Evolutionary conservation across 2,113 vertebrate species (phyloP), one percentile per base, ranked within the genome.

Genomic region (Corapipo altera): DNA sequence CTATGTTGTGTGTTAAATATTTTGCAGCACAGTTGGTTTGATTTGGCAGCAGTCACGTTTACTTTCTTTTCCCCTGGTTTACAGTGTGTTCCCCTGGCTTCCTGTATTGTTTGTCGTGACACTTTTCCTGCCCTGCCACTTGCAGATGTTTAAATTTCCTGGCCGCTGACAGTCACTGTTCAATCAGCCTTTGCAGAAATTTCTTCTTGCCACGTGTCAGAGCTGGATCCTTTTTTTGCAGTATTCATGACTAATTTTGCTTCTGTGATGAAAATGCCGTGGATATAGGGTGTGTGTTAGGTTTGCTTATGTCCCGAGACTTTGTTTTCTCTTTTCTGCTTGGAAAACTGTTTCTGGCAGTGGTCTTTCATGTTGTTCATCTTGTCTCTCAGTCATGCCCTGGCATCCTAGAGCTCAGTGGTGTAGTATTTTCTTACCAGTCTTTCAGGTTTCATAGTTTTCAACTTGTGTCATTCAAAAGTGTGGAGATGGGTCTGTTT

Each of bases 31-130:
- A 46, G 15, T 91, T 94, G 90, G n/a, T 65, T 97, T 94, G 41
- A 75, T 92, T 96, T 79, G 76, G 18, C 65, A 94, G 57, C 65
- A 82, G 33, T 94, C 90, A 70, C 9, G 2, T 86, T 93, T 91
- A 54, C 62, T 88, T 83, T 77, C 80, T 93, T 95, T 85, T n/a
- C 24, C 70, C 92, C 35, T 93, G 62, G 86, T 93, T 89, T 79
- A 35, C 84, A 79, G 16, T 27, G 54, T 80, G 14, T 84, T 97
- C 57, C 67, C 41, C 67, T 72, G 73, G 30, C 27, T 95, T 92
- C 33, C 8, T 82, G n/a, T 67, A 15, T 62, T 94, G 74, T 62
- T 83, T 9, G 3, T 48, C 24, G 15, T 23, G 51, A 48, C 22
- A 8, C 33, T 82, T 81, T 61, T 86, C 23, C 35, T 81, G 49